A percentile compares a stretch with the other conserved stretches of the same genome.
Conservation (phyloP, 2,113 vertebrate genomes). For the Elanoides forficatus region DNA sequence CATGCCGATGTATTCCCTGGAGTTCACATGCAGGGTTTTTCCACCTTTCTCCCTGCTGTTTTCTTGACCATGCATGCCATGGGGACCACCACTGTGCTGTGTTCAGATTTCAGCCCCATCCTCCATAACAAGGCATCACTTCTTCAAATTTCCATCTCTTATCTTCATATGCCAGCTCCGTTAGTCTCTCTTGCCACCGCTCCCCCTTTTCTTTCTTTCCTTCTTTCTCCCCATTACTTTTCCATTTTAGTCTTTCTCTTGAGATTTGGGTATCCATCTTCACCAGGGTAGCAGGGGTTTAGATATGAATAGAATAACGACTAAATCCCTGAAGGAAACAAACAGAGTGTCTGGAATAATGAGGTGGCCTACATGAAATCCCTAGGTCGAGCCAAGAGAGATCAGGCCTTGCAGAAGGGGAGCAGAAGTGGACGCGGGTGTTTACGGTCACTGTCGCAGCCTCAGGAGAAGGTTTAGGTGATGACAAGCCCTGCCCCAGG, state of each 20-base stretch:
- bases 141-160: background rate
- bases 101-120: background rate
- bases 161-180: background rate
- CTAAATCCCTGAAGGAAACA: background rate
- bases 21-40: background rate
- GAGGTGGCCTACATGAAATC: background rate
- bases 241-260: background rate
- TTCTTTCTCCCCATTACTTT: background rate
- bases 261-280: background rate
- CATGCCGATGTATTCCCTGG: rapidly evolving
- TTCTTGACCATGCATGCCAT: rapidly evolving
- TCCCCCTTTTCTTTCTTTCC: background rate
- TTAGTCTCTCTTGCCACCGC: background rate
- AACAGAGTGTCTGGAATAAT: background rate
- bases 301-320: background rate
- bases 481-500: background rate
- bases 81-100: background rate
- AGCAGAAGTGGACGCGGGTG: background rate
- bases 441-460: background rate
- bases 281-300: background rate
- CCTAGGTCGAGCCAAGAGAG: background rate
- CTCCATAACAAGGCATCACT: background rate
- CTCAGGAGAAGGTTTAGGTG: background rate
- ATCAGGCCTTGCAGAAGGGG: background rate
- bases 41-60: background rate